phyloP scores from a whole-genome alignment of 2,888 invertebrate species.

The Heliconius aoede region DNA sequence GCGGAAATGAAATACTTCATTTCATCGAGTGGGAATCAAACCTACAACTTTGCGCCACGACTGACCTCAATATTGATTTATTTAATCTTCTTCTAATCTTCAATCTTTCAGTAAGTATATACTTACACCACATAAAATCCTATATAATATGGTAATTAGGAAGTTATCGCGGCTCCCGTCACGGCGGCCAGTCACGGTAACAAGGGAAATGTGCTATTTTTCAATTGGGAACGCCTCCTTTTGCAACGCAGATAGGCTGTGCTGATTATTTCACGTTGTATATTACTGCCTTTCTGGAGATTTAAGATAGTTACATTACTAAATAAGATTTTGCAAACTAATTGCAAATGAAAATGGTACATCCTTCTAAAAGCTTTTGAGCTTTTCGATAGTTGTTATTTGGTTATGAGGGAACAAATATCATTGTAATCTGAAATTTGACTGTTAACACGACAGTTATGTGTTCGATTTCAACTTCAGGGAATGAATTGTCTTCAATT shows the following conservation, averaged over 20 bases:
- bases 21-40: too few relatives aligned
- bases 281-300: constrained; percentile 28
- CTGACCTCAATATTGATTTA: too few relatives aligned
- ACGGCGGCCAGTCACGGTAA: constrained; percentile 72
- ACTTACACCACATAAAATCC: background rate
- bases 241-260: constrained; percentile 15
- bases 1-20: too few relatives aligned
- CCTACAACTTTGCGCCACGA: too few relatives aligned
- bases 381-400: too few relatives aligned
- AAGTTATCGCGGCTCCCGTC: constrained; percentile 63
- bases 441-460: too few relatives aligned
- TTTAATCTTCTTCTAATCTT: too few relatives aligned
- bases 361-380: too few relatives aligned
- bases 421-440: background rate
- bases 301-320: constrained; percentile 11
- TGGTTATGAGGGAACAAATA: too few relatives aligned
- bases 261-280: constrained; percentile 27
- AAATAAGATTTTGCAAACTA: constrained; percentile 7
- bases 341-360: background rate
- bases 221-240: constrained; percentile 46
- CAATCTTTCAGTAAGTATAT: background rate
- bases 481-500: background rate
- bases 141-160: constrained; percentile 19
- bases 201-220: constrained; percentile 59
- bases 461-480: too few relatives aligned